These are phyloP conservation scores for Larimichthys polyactis DNA, from an alignment of 2,113 vertebrate species.

Conservation along the genomic window DNA sequence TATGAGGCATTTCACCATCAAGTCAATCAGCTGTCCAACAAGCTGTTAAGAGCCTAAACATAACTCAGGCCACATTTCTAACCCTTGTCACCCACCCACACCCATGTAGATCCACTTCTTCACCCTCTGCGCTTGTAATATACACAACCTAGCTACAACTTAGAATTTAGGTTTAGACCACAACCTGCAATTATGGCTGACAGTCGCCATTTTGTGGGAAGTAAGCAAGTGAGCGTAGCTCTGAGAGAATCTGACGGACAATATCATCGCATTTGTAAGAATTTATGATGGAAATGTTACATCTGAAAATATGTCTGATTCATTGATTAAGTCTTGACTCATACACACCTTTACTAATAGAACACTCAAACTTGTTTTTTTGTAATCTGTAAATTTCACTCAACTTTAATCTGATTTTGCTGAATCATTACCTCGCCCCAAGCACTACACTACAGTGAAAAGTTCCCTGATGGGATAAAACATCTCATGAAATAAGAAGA, in stretches of 20 bases:
- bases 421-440: slow-evolving; percentile 22
- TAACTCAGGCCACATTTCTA: slow-evolving; percentile 62
- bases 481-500: slow-evolving; percentile 45
- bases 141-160: slow-evolving; percentile 60
- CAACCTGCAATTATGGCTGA: slow-evolving; percentile 72
- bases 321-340: background rate
- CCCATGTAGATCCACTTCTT: slow-evolving; percentile 43
- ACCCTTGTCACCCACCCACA: slow-evolving; percentile 60
- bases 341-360: background rate
- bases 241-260: slow-evolving; percentile 12
- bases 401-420: slow-evolving; percentile 20
- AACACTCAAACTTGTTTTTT: background rate
- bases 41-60: slow-evolving; percentile 59
- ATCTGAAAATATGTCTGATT: background rate
- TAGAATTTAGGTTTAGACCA: slow-evolving; percentile 69
- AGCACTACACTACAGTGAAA: background rate
- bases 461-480: slow-evolving; percentile 17
- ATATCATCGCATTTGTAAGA: slow-evolving; percentile 11
- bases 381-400: background rate
- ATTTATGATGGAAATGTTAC: background rate
- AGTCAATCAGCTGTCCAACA: slow-evolving; percentile 56
- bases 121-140: slow-evolving; percentile 47
- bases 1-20: slow-evolving; percentile 25
- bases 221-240: slow-evolving; percentile 27
- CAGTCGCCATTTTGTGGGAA: slow-evolving; percentile 59